Evolutionary conservation across 2,113 vertebrate genomes (phyloP).

Genomic region (Nipponia nippon): DNA sequence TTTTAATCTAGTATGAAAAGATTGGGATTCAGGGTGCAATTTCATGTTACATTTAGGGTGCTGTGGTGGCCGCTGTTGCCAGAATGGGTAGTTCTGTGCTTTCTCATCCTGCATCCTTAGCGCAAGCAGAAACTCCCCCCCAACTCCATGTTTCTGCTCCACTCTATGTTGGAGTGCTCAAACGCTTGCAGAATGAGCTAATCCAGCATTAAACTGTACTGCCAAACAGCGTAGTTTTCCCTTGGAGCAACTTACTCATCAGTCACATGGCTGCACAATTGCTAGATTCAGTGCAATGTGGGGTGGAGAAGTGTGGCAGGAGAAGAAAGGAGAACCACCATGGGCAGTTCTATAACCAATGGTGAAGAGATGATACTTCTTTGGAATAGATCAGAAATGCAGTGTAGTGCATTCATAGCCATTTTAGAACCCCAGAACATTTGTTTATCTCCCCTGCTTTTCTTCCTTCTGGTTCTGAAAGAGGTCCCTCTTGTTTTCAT

Average conservation of each 20-base stretch:
- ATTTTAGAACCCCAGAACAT: not conserved
- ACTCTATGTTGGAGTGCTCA: not conserved
- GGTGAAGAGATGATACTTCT: not conserved
- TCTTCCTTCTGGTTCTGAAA: not conserved
- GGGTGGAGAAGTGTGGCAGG: not conserved
- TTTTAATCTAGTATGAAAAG: not conserved
- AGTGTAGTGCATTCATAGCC: not conserved
- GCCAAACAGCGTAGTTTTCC: not conserved
- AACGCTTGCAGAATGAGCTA: not conserved
- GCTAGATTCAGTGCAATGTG: not conserved
- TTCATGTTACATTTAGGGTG: not conserved
- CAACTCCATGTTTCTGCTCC: not conserved
- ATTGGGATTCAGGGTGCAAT: not conserved
- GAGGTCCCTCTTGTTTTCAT: not conserved
- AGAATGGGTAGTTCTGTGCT: not conserved
- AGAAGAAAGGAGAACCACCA: not conserved
- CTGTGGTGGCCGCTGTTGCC: not conserved
- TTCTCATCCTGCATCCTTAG: not conserved
- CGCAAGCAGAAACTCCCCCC: not conserved
- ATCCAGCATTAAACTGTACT: not conserved
- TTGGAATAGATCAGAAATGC: not conserved
- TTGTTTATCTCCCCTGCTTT: not conserved
- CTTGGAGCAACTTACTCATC: not conserved
- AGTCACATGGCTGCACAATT: not conserved
- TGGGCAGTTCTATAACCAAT: not conserved